Percentiles rank a stretch among this genome's conserved stretches.
phyloP scores from a whole-genome alignment of 2,797 vertebrate genomes.

The Potorous gilbertii region DNA sequence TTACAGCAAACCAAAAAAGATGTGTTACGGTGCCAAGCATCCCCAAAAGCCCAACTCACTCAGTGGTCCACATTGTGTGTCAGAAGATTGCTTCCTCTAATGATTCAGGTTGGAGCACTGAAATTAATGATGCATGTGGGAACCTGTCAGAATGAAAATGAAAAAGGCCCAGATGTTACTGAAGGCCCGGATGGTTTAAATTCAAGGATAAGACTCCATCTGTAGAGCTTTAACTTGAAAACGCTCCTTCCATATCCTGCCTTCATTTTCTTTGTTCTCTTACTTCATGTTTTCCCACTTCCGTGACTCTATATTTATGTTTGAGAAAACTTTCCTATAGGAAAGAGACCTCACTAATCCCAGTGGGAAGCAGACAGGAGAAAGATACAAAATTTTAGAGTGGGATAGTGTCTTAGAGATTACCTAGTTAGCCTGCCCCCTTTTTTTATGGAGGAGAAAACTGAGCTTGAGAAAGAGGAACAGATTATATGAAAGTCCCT shows the following conservation, averaged over 20 bases:
- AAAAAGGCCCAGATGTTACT: background rate
- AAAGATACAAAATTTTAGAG: background rate
- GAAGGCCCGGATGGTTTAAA: background rate
- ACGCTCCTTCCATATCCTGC: background rate
- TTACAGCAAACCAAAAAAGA: background rate
- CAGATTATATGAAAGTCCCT: background rate
- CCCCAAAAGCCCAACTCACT: background rate
- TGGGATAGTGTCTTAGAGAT: background rate
- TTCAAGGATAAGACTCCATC: background rate
- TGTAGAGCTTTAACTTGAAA: background rate
- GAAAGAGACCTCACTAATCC: background rate
- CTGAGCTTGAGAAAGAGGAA: background rate
- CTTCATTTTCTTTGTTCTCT: constrained; percentile 4
- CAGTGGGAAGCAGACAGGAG: background rate
- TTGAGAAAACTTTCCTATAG: background rate
- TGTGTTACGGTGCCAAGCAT: accelerated
- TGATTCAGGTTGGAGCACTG: background rate
- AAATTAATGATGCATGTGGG: constrained; percentile 22
- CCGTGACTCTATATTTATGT: background rate
- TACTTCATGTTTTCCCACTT: background rate
- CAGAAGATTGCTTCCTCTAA: background rate
- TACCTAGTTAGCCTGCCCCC: background rate
- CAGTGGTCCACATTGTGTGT: accelerated
- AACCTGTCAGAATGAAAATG: constrained; percentile 1
- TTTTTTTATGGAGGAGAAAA: background rate